These are phyloP conservation scores for Silurus glanis DNA, from an alignment of 2,113 vertebrate genomes.

Conservation along the genomic window DNA sequence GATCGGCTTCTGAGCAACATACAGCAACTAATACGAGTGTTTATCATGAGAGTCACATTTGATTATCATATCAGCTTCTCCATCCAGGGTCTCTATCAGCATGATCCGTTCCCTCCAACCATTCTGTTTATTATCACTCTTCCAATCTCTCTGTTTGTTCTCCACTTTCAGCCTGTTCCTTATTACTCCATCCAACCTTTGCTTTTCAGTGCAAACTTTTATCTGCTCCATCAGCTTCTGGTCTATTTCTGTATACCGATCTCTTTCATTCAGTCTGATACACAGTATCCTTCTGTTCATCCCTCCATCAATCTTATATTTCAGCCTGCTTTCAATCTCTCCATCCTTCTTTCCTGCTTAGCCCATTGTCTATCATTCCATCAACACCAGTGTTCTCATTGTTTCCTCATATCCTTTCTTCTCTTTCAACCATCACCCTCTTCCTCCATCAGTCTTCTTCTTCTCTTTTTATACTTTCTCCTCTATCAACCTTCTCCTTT, in stretches of 20 bases:
- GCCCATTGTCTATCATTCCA: background rate
- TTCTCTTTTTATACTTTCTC: background rate
- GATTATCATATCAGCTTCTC: background rate
- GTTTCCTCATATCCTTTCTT: background rate
- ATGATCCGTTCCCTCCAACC: background rate
- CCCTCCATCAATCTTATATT: background rate
- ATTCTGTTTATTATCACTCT: background rate
- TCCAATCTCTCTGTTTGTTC: background rate
- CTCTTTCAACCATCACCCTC: background rate
- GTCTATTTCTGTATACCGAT: background rate
- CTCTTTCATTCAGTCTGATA: background rate
- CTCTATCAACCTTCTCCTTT: background rate
- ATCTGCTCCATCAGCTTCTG: background rate
- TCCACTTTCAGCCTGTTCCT: background rate
- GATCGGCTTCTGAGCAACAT: background rate
- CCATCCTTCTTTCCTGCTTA: background rate
- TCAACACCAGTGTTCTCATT: background rate
- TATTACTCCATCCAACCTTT: background rate
- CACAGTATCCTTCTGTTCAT: background rate
- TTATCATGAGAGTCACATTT: background rate
- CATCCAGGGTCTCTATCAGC: background rate
- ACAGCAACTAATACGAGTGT: too few species aligned
- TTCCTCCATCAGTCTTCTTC: background rate
- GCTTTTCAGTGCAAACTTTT: background rate
- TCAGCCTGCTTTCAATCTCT: background rate